Percentiles rank a stretch among this genome's conserved stretches.
These are phyloP conservation scores for Terebella lapidaria DNA, from an alignment of 2,888 invertebrate species.

Conservation along the genomic window DNA sequence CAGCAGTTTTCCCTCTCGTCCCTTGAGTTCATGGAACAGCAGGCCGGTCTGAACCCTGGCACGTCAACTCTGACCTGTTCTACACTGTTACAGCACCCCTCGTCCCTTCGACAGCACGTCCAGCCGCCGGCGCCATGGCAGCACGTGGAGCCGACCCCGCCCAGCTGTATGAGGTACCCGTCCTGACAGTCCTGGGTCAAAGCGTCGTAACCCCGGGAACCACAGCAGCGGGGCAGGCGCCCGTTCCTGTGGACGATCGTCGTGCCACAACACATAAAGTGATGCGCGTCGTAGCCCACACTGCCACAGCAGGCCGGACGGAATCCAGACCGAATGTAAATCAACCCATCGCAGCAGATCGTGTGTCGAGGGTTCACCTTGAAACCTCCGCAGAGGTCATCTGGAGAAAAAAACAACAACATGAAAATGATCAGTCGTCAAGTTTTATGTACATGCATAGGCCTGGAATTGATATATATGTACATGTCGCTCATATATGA, in stretches of 20 bases:
- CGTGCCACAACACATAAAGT: conserved; percentile 12
- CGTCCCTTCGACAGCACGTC: conserved; percentile 9
- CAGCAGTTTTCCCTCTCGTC: conserved; percentile 9
- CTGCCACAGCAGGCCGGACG: conserved; percentile 14
- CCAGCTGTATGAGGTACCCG: conserved; percentile 4
- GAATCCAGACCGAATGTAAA: conserved; percentile 12
- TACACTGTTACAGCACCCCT: conserved; percentile 8
- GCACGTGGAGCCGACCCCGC: conserved; percentile 12
- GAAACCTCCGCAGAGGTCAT: not conserved
- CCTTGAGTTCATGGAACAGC: conserved; percentile 3
- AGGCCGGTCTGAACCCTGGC: conserved; percentile 15
- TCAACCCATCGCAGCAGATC: conserved; percentile 14
- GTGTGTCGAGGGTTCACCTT: conserved; percentile 6
- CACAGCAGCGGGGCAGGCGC: conserved; percentile 3
- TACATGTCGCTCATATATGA: too few relatives aligned
- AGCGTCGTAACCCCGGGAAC: conserved; percentile 6
- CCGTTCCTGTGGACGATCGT: conserved; percentile 7
- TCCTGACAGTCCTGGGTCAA: conserved; percentile 1
- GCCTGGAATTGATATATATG: too few relatives aligned
- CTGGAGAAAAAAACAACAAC: too few relatives aligned
- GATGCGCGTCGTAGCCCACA: conserved; percentile 14
- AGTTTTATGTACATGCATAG: too few relatives aligned
- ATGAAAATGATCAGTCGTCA: too few relatives aligned
- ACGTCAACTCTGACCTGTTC: conserved; percentile 1
- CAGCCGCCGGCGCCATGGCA: conserved; percentile 4